Percentiles rank a stretch among this genome's conserved stretches.
phyloP scores from a whole-genome alignment of 2,888 invertebrate species.

The Ormyrus pomaceus region DNA sequence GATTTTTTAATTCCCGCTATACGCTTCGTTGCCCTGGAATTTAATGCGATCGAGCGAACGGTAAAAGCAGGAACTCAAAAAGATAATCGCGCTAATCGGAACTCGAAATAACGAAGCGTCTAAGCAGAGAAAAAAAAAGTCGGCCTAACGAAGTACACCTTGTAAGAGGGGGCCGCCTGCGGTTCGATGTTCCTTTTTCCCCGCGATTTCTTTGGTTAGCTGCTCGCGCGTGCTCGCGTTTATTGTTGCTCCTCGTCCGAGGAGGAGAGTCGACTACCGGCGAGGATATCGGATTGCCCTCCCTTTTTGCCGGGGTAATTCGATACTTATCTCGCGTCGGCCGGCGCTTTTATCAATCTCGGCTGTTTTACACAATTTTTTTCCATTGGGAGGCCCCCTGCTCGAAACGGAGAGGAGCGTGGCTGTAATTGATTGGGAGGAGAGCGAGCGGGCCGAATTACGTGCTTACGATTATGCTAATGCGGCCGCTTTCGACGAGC shows the following conservation, averaged over 20 bases:
- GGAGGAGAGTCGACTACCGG: conserved; percentile 28
- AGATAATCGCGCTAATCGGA: not conserved
- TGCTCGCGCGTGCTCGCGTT: conserved; percentile 6
- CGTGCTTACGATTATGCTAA: no score
- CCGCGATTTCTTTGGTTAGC: conserved; percentile 21
- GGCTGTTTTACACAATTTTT: conserved; percentile 39
- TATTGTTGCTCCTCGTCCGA: conserved; percentile 5
- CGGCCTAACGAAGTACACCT: not conserved
- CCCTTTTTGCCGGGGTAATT: conserved; percentile 33
- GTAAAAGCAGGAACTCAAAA: not conserved
- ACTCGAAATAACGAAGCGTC: no score
- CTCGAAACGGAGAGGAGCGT: no score
- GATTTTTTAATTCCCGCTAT: not conserved
- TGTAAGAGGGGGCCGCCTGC: conserved; percentile 29
- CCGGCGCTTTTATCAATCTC: conserved; percentile 33
- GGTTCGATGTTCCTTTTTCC: conserved; percentile 30
- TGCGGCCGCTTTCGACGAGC: no score
- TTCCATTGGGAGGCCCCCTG: not conserved
- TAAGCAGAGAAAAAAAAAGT: not conserved
- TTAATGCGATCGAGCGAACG: no score
- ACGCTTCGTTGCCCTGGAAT: no score
- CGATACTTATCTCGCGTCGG: conserved; percentile 36
- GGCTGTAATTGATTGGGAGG: no score
- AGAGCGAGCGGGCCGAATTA: no score
- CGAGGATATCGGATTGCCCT: conserved; percentile 35